A percentile compares a stretch with the other conserved stretches of the same genome.
phyloP scores from a whole-genome alignment of 2,113 vertebrate species.

The Daubentonia madagascariensis region DNA sequence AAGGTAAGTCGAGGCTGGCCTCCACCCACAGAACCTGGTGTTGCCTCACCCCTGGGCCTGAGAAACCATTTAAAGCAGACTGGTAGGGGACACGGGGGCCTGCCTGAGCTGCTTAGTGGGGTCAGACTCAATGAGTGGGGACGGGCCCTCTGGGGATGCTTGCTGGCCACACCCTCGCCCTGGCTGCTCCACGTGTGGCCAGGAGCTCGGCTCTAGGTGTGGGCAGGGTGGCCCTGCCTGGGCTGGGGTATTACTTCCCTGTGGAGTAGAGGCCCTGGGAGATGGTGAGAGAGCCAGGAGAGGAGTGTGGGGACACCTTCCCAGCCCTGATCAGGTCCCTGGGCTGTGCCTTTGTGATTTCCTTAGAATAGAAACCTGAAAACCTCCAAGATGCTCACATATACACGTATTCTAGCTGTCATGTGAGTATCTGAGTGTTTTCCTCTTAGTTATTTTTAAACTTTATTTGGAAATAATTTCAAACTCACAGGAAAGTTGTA shows the following conservation, averaged over 20 bases:
- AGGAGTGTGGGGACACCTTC: background rate
- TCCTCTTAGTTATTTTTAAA: conserved; percentile 16
- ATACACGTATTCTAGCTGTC: background rate
- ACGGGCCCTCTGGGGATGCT: too few species aligned
- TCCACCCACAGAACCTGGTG: background rate
- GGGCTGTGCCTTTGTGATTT: background rate
- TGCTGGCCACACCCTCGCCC: background rate
- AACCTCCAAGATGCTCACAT: rapidly evolving
- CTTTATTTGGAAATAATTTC: conserved; percentile 38
- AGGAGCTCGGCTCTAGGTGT: background rate
- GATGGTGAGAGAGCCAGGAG: background rate
- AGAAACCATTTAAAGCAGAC: background rate
- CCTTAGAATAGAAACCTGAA: background rate
- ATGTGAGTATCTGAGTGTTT: background rate
- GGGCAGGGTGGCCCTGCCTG: background rate
- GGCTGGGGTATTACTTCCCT: background rate
- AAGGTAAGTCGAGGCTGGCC: conserved; percentile 76
- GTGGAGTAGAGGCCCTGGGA: background rate
- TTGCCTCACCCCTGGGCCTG: background rate
- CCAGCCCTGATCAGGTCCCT: background rate
- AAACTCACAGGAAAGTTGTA: background rate
- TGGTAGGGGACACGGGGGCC: background rate
- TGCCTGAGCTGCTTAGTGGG: too few species aligned
- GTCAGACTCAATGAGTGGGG: rapidly evolving
- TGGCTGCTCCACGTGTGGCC: too few species aligned